phyloP scores from a whole-genome alignment of 2,113 vertebrate species.

The Scopus umbretta region DNA sequence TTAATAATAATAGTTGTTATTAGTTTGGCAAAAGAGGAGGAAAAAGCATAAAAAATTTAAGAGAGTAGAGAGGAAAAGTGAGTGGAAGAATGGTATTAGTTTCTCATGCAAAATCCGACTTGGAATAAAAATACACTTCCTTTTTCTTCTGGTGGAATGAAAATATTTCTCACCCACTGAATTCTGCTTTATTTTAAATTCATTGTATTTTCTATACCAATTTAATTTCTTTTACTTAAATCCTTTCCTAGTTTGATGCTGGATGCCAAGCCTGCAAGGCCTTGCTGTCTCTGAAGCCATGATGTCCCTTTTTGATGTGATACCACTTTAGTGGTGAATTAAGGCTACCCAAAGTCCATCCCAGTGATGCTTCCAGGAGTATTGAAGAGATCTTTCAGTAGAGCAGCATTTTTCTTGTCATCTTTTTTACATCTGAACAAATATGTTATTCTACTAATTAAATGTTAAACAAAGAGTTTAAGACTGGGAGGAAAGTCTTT shows the following conservation, averaged over 20 bases:
- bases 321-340: not conserved
- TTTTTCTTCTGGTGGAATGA: not conserved
- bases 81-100: not conserved
- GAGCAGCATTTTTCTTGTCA: not conserved
- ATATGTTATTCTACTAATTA: constrained; percentile 1
- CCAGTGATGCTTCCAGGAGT: not conserved
- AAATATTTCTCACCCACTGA: not conserved
- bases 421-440: not conserved
- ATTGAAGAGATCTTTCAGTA: not conserved
- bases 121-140: not conserved
- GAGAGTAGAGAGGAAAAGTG: not conserved
- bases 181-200: not conserved
- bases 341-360: not conserved
- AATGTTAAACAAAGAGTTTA: not conserved
- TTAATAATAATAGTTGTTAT: too few relatives aligned
- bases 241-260: not conserved
- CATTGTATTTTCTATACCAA: not conserved
- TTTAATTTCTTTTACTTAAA: not conserved
- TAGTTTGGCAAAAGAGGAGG: not conserved
- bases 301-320: not conserved
- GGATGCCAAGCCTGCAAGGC: not conserved
- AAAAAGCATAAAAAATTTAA: not conserved
- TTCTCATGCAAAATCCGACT: not conserved
- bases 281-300: not conserved
- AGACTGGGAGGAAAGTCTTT: not conserved